Evolutionary conservation across 2,888 invertebrate species (phyloP), one percentile per base, ranked within the genome.

Genomic region (Lasioglossum vierecki): DNA sequence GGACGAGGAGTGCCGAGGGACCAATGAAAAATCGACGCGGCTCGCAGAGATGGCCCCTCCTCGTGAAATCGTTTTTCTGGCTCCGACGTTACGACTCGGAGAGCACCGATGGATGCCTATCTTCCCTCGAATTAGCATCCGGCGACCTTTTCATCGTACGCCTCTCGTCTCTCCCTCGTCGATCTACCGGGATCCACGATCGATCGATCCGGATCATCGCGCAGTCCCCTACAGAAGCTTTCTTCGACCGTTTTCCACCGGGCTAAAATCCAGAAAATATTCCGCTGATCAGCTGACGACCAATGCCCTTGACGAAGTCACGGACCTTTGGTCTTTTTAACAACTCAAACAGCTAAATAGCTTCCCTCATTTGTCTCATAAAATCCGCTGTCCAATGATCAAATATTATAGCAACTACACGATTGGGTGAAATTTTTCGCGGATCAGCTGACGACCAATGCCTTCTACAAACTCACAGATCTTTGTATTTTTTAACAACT

Each of bases 101-200:
- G 86, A 89, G 74, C 57, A 46, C 68, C 63, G 68, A 68, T 68
- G 68, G 68, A 86, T 82, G 82, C 35, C 81, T 88, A 78, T 84
- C 79, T 82, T 86, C 53, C 73, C 46, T 30, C 79, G 82, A 87
- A 91, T 91, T 91, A 88, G 88, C 89, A 89, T 91, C 82, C 77
- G 44, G 70, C 87, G 89, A 89, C 90, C 91, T 92, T 92, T 89
- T 66, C 85, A 78, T 60, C 71, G 49, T 76, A n/a, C 71, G 1
- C 30, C 91, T 92, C 89, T 66, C 83, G 76, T 60, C 80, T 18
- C 73, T 73, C 70, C 26, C 57, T 57, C 80, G 53, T 49, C 72
- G 72, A 83, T 82, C 78, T 15, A 35, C n/a, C 35, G 57, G 46
- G 84, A 89, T 88, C n/a, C 82, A 80, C 82, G 86, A 89, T 84